Conservation (phyloP, 2,888 invertebrate genomes). For the Tortricodes alternella region DNA sequence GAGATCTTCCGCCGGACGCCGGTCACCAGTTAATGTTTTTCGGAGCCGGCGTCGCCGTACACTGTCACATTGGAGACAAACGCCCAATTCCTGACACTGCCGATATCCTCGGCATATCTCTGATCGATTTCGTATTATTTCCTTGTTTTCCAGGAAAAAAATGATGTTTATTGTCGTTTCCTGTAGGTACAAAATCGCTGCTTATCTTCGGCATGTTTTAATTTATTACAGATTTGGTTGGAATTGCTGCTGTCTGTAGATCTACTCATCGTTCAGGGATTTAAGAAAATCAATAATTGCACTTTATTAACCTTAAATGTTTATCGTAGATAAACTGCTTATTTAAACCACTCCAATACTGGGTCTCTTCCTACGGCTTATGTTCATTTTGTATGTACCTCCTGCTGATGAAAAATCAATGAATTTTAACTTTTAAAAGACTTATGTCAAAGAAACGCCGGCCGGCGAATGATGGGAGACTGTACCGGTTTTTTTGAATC, state of each 20-base stretch:
- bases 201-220: neutral
- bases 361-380: neutral
- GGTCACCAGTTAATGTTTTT: slow-evolving; percentile 34
- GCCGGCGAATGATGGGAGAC: slow-evolving; percentile 46
- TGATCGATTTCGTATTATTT: neutral
- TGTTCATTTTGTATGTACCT: neutral
- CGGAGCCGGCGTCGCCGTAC: slow-evolving; percentile 52
- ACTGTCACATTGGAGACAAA: slow-evolving; percentile 58
- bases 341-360: neutral
- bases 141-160: neutral
- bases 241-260: neutral
- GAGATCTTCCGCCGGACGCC: slow-evolving; percentile 36
- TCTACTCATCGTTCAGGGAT: neutral
- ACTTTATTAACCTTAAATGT: neutral
- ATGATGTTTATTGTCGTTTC: neutral
- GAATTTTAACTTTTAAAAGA: slow-evolving; percentile 8
- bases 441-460: slow-evolving; percentile 37
- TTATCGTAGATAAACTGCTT: neutral
- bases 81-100: slow-evolving; percentile 44
- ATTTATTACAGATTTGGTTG: neutral
- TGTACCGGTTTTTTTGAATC: slow-evolving; percentile 45
- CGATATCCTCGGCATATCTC: slow-evolving; percentile 7
- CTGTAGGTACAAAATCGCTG: neutral
- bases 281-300: no score
- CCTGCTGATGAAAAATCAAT: neutral